Base-by-base conservation (phyloP, 2,797 vertebrate genomes). In the Pyrrhura leucotis region DNA sequence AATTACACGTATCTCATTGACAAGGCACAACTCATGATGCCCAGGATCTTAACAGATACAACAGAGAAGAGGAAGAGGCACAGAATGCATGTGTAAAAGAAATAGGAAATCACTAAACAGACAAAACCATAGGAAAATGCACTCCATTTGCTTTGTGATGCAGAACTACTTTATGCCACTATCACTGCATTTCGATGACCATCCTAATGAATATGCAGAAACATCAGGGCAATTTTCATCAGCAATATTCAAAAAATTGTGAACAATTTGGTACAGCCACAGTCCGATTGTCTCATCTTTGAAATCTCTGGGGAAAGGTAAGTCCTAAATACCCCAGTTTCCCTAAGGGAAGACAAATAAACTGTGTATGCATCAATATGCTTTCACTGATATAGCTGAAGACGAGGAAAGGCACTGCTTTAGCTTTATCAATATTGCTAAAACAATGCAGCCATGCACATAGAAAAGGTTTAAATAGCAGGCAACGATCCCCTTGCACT, bases 211-310 rank as follows among this genome's bases (percentile, higher is more conserved):
- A 80, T 67, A 88, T 45, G 56, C 72, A 83, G 72, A 72, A 95
- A 71, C 51, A 21, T 67, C 76, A 88, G 73, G 18, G 62, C 40
- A 90, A 20, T 93, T 96, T 94, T 93, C 69, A 94, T 91, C 76
- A 90, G 47, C 58, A 94, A 20, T 10, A 65, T 29, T 59, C 53
- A 76, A 94, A 90, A 95, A 94, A 88, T 54, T 26, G 28, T 53
- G 50, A 75, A 62, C 65, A 68, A 71, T 89, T 91, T 68, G 20
- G 28, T 93, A 71, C 35, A 77, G 67, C 37, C 59, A 56, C 50
- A 67, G 65, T 88, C 72, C 85, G 65, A 47, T 75, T 80, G 71
- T 66, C 39, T 80, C n/a, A 42, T 76, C 22, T 75, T 44, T 45
- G 50, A 91, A 80, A 74, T 50, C 81, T 87, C 93, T 8, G 40